Evolutionary conservation across 2,113 vertebrate species (phyloP), one percentile per base, ranked within the genome.

Genomic region (Trichomycterus rosablanca): DNA sequence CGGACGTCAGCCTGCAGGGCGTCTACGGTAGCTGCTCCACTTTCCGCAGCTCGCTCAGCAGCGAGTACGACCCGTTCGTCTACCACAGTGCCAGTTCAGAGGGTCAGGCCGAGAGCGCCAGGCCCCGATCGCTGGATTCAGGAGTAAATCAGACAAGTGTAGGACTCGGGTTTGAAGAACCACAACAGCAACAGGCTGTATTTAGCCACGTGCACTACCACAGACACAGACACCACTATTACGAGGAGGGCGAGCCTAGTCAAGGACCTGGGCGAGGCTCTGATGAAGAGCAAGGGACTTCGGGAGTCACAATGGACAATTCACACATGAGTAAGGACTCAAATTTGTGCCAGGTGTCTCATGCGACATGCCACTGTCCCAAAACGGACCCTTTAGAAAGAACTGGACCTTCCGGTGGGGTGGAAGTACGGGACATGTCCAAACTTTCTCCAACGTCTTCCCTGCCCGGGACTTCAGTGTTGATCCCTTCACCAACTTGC

Each of bases 1-100:
- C 96, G 0, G 95, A 98, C 0, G 9, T 97, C 68, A 98, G 95
- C 59, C 84, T 97, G 57, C 94, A 94, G 73, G 95, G 93, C 19
- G 87, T 95, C 65, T 95, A 97, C 0, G 96, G 95, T 74, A 97
- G 95, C 87, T 93, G 93, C 68, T 98, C 96, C 66, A 97, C 94
- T 0, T 95, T 96, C 81, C 93, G 89, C 51, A 97, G 96, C 81
- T 98, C 95, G 20, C 87, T 98, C 72, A 99, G 95, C 80, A 97
- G 94, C 1, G 95, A 97, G 80, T 95, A 92, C 0, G 94, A 98
- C 52, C 93, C 95, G 0, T 89, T 95, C 0, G 89, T 92, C 22
- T 97, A 93, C 79, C 91, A 88, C n/a, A 81, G 85, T 19, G 76
- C 79, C 20, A 1, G 76, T 74, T 1, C 76, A 73, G 64, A 80